These are phyloP conservation scores for Lipophrys pholis DNA, from an alignment of 2,113 vertebrate species.

Conservation along the genomic window DNA sequence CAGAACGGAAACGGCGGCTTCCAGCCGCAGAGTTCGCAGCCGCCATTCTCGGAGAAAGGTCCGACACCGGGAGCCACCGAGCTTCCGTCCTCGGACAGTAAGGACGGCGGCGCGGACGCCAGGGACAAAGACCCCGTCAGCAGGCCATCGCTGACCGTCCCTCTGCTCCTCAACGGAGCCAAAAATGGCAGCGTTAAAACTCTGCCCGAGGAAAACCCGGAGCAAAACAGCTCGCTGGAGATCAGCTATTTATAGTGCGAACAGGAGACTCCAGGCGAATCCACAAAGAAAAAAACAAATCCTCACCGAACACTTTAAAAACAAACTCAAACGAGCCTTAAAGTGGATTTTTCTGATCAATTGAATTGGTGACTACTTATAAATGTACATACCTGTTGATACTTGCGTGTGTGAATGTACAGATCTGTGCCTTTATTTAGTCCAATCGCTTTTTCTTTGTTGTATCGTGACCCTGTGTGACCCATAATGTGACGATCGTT, in stretches of 20 bases:
- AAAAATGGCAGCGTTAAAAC: conserved; percentile 79
- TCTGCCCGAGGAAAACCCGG: conserved; percentile 77
- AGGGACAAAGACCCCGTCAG: conserved; percentile 59
- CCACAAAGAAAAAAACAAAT: too few relatives aligned
- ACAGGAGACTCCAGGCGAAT: not conserved
- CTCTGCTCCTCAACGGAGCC: conserved; percentile 69
- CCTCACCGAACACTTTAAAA: not conserved
- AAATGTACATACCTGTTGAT: conserved; percentile 5
- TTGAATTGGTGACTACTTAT: too few relatives aligned
- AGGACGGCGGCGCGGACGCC: conserved; percentile 32
- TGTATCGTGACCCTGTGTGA: conserved; percentile 31
- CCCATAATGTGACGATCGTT: conserved; percentile 33
- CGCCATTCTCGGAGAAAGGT: conserved; percentile 68
- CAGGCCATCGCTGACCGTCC: conserved; percentile 51
- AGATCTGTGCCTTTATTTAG: conserved; percentile 49
- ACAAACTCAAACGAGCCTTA: not conserved
- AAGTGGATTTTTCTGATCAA: conserved; percentile 1
- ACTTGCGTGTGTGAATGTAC: conserved; percentile 43
- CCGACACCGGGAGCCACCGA: conserved; percentile 34
- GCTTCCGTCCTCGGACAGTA: conserved; percentile 59
- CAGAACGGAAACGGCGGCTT: conserved; percentile 84
- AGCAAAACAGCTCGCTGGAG: conserved; percentile 82
- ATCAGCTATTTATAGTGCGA: conserved; percentile 89
- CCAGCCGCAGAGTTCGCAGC: conserved; percentile 54
- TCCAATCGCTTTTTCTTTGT: not conserved